Base-by-base conservation (phyloP, 1,140 invertebrate genomes). In the Whitmania pigra region DNA sequence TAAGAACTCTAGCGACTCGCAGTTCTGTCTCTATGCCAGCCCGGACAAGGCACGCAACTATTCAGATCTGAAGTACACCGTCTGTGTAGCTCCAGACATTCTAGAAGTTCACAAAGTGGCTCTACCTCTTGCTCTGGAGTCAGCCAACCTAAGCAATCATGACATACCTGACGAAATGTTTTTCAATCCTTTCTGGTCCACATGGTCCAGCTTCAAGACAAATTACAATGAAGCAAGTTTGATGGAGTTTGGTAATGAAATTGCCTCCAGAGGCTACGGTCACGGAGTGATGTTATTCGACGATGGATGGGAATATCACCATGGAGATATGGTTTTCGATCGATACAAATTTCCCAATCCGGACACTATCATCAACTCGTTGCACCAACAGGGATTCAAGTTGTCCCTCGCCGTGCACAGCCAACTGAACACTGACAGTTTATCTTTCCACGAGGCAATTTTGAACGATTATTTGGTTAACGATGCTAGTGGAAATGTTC, bases 351-450 rank as follows among this genome's bases (percentile, higher is more conserved):
- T 94, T 80, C 86, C 87, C 0, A 82, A 91, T 75, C 85, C 90
- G 17, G 88, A 87, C 0, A 87, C 74, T 54, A 77, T 84, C 77
- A 75, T 84, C 2, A 75, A 82, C 3, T 78, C 86, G 36, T 75
- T 92, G 0, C 88, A 90, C 75, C 75, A 77, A 0, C 78, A 86
- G 73, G 87, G 87, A 0, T 90, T 89, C 76, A 83, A 87, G 0
- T 87, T 90, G 0, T 89, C 90, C 0, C 80, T 94, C 0, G 94
- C 91, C 90, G 86, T 91, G 43, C 91, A 93, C 85, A 92, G 92
- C 0, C 93, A 94, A 76, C 88, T 92, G 22, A 92, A 93, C 77
- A 83, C 85, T 67, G 84, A 87, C 60, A 93, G 90, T 78, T 79
- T 84, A 15, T 83, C 84, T 0, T 87, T 85, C 74, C 86, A 86